Evolutionary conservation across 1,140 invertebrate genomes (phyloP).

Genomic region (Lysiphlebus fabarum): DNA sequence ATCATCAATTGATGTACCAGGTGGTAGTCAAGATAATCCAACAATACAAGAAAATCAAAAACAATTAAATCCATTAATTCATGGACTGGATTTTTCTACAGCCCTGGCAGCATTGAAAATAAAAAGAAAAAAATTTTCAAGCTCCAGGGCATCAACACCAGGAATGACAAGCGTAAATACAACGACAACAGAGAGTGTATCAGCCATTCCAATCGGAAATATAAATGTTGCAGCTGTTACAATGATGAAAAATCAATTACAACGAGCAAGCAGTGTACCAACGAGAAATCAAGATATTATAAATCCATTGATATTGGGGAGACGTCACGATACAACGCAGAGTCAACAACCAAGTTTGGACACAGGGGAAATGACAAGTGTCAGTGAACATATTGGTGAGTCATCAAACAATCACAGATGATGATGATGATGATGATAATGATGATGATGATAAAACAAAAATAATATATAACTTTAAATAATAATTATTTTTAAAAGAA

Average conservation of each 20-base stretch:
- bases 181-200: constrained; percentile 39
- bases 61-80: constrained; percentile 32
- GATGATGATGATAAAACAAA: no score
- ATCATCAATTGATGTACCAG: constrained; percentile 42
- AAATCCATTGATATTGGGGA: constrained; percentile 35
- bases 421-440: not conserved
- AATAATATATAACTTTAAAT: not conserved
- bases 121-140: constrained; percentile 76
- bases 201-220: constrained; percentile 26
- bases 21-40: constrained; percentile 20
- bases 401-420: not conserved
- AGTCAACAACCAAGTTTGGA: constrained; percentile 55
- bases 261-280: constrained; percentile 63
- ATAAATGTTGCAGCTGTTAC: constrained; percentile 29
- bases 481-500: constrained; percentile 20
- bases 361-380: constrained; percentile 45
- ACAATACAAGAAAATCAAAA: constrained; percentile 4
- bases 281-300: constrained; percentile 54
- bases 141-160: constrained; percentile 67
- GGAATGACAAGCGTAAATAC: constrained; percentile 51
- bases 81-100: constrained; percentile 34
- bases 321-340: constrained; percentile 54
- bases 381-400: constrained; percentile 42
- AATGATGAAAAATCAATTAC: constrained; percentile 47
- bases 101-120: constrained; percentile 69